These are phyloP conservation scores for Ciconia nigra DNA, from an alignment of 2,797 vertebrate species.

Conservation along the genomic window DNA sequence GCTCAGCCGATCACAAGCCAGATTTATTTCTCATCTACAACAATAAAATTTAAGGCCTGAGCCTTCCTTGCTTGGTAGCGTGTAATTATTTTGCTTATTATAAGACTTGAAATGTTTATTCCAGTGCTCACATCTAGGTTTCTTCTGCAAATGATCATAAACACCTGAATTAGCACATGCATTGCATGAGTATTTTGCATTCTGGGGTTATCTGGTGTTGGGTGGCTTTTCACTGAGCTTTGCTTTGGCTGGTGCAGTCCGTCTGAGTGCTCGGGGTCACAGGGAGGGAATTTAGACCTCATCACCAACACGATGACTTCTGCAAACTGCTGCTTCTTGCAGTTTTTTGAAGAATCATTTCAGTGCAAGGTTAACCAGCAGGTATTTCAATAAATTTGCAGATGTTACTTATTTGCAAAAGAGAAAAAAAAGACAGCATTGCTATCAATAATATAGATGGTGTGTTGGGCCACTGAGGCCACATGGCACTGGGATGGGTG, in stretches of 20 bases:
- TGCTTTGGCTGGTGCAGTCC: neutral
- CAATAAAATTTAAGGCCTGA: constrained; percentile 46
- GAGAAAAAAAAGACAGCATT: rapidly evolving
- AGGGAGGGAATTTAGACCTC: neutral
- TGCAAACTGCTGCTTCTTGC: neutral
- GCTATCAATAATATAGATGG: rapidly evolving
- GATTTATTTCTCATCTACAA: constrained; percentile 16
- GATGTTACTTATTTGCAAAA: rapidly evolving
- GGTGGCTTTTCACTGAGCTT: neutral
- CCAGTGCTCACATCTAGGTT: rapidly evolving
- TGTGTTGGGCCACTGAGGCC: neutral
- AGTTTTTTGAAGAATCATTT: neutral
- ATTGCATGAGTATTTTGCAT: rapidly evolving
- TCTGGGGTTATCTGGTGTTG: neutral
- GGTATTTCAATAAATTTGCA: neutral
- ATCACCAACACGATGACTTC: neutral
- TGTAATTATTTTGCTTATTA: neutral
- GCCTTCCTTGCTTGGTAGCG: neutral
- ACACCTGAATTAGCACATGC: neutral
- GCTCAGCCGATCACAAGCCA: constrained; percentile 7
- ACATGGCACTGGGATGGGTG: neutral
- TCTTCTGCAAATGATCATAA: rapidly evolving
- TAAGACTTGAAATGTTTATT: neutral
- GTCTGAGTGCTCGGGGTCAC: rapidly evolving
- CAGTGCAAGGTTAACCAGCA: rapidly evolving